A percentile compares a stretch with the other conserved stretches of the same genome.
phyloP scores from a whole-genome alignment of 2,113 vertebrate genomes.

The Theropithecus gelada region DNA sequence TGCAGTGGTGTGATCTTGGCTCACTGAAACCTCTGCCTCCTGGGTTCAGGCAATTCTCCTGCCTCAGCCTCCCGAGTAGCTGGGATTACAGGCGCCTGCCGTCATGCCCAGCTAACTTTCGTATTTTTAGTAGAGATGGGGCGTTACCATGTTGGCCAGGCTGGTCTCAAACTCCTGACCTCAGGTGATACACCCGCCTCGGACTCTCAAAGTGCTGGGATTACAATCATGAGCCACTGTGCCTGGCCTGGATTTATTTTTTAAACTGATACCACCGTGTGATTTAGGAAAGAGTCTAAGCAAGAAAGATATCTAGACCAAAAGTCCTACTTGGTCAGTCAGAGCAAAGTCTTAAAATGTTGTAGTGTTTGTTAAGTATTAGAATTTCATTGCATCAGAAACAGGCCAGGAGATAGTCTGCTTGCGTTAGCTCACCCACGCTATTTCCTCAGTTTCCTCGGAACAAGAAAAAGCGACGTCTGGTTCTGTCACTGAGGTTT shows the following conservation, averaged over 20 bases:
- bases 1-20: background rate
- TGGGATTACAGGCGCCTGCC: background rate
- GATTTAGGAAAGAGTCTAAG: background rate
- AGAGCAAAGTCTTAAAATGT: background rate
- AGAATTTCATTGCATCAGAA: constrained; percentile 7
- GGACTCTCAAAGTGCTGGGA: background rate
- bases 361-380: background rate
- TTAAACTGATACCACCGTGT: background rate
- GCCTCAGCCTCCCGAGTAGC: background rate
- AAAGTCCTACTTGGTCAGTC: background rate
- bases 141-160: background rate
- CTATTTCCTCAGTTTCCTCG: constrained; percentile 35
- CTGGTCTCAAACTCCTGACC: background rate
- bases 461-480: background rate
- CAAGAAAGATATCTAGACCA: background rate
- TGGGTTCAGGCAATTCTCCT: background rate
- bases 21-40: background rate
- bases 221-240: background rate
- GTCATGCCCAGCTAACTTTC: background rate
- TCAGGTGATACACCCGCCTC: background rate
- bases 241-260: background rate
- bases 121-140: background rate
- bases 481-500: background rate
- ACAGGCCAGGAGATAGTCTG: background rate
- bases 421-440: background rate